Evolutionary conservation across 2,888 invertebrate species (phyloP), one percentile per base, ranked within the genome.

Genomic region (Stictocephala bisonia): DNA sequence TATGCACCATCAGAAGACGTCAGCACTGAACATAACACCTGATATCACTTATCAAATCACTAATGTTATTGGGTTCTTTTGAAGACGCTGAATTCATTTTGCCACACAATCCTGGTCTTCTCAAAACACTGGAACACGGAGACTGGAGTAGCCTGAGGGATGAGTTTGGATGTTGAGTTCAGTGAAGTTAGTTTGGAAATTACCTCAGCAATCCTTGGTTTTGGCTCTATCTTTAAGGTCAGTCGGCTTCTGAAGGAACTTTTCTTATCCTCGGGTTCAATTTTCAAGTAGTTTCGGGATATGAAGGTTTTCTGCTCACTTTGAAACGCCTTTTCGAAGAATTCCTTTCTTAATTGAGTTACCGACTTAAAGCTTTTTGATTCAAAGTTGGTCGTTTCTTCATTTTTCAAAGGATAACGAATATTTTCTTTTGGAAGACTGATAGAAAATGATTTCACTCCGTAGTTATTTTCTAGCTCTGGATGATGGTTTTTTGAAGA

Each of bases 261-360:
- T 18, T 64, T 41, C n/a, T 64, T 41, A 26, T 64, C 64, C 27
- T 64, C 64, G 15, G 64, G 64, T 44, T 64, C 44, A 2, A 64
- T 44, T 13, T 64, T 44, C 2, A 64, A 1, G 18, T 41, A 64
- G 18, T 64, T 64, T 2, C 24, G 1, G n/a, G 64, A 22, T 3
- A 44, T 64, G 44, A 64, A 64, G 4, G 64, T 41, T 26, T 64
- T 24, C 64, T 64, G 64, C 15, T 64, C 40, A 13, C 44, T 44
- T 26, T 44, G 20, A n/a, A 64, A 64, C n/a, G 41, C 64, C 27
- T 26, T 41, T 64, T 24, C 64, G 44, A 64, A 64, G 15, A 64
- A 64, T 44, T 64, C 64, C 24, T 18, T 41, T 44, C 64, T 41
- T 4, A 64, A 18, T 9, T 64, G 44, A 44, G 64, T 44, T 15